Evolutionary conservation across 2,888 invertebrate species (phyloP).

Genomic region (Drosophila neutralis): DNA sequence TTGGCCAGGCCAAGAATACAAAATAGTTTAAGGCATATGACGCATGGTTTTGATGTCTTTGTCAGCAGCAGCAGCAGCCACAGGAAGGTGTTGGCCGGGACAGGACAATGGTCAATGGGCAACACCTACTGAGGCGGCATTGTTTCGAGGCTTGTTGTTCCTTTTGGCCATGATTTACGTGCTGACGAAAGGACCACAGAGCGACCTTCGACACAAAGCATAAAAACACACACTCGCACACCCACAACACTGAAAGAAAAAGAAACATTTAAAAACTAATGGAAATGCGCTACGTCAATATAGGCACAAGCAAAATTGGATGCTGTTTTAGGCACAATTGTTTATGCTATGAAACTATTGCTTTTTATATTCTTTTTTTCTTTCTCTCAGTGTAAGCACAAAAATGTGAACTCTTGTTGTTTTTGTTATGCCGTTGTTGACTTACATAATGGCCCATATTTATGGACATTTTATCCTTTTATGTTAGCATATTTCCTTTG

Average conservation of each 20-base stretch:
- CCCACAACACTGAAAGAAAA: conserved; percentile 3
- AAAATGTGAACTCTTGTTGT: conserved; percentile 15
- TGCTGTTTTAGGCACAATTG: background rate
- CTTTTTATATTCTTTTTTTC: background rate
- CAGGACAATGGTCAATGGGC: conserved; percentile 52
- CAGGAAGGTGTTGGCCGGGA: conserved; percentile 55
- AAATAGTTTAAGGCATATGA: conserved; percentile 59
- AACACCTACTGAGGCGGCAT: conserved; percentile 67
- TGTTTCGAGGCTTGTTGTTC: conserved; percentile 39
- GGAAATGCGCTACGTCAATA: background rate
- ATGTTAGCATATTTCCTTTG: conserved; percentile 74
- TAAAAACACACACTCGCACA: conserved; percentile 12
- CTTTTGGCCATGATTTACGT: conserved; percentile 78
- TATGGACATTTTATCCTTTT: conserved; percentile 82
- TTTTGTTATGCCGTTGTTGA: conserved; percentile 46
- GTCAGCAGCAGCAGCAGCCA: conserved; percentile 42
- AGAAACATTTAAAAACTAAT: background rate
- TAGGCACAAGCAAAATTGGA: too few species aligned
- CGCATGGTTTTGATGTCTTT: conserved; percentile 71
- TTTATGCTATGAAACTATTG: too few species aligned
- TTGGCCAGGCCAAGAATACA: conserved; percentile 44
- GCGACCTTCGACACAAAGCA: conserved; percentile 38
- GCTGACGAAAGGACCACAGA: conserved; percentile 77
- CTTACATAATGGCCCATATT: conserved; percentile 81
- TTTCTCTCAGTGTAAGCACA: conserved; percentile 2